Evolutionary conservation across 2,888 invertebrate genomes (phyloP), one percentile per base, ranked within the genome.

Genomic region (Drosophila pullipes): DNA sequence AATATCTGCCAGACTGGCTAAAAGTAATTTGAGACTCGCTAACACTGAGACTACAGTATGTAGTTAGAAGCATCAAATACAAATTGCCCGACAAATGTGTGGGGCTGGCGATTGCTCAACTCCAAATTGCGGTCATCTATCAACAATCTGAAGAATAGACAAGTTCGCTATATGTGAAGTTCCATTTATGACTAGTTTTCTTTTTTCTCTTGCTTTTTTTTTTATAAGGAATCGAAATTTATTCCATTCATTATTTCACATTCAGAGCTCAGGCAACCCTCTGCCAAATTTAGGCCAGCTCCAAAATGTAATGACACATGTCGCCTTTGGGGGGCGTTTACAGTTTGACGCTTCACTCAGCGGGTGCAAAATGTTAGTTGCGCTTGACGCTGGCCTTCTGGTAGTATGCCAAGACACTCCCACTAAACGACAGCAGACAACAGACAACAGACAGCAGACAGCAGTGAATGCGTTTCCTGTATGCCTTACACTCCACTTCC

Each of bases 401-500:
- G 30, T 25, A 11, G 31, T 50, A 61, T 25, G 47, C 47, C 47
- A 47, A 47, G 47, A 76, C 76, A 60, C 70, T 28, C 37, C 63
- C 76, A 63, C 66, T 41, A 61, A 60, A 57, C 75, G 81, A 82
- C 75, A 74, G 35, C 39, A 39, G 81, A 81, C 74, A 71, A 0
- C 28, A 30, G 81, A 82, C 75, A 74, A 33, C 59, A 44, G 44
- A 13, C 44, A 22, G 35, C 64, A 76, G 76, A 9, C 22, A 28
- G 54, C 67, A 60, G 60, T 64, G 66, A 70, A 78, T 78, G 89
- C 90, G 82, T 80, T 88, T 87, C 90, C 87, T 85, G 89, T 85
- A 52, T 64, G 71, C 90, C 86, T 72, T 66, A 65, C 77, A 64
- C 76, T 57, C 62, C 58, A 73, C 87, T 87, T 90, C 90, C 90